phyloP scores from a whole-genome alignment of 2,888 invertebrate species.

The Amphipoea lucens region DNA sequence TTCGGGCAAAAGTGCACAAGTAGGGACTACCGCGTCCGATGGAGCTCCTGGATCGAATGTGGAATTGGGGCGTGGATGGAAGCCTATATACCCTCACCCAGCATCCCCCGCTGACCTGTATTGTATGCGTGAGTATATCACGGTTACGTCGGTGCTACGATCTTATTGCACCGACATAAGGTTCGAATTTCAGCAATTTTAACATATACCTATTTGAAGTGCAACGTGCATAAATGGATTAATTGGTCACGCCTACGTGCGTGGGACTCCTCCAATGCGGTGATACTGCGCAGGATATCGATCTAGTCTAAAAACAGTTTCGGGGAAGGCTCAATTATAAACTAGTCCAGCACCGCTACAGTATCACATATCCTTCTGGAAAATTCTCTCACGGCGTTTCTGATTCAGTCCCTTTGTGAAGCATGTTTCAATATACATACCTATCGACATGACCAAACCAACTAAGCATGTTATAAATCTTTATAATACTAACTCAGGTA shows the following conservation, averaged over 20 bases:
- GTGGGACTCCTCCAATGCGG: neutral
- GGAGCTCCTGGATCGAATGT: neutral
- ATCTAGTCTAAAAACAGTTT: neutral
- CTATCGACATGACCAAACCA: neutral
- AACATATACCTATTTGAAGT: neutral
- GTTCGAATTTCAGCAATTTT: neutral
- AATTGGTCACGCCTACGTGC: neutral
- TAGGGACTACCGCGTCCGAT: neutral
- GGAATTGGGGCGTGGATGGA: too few relatives aligned
- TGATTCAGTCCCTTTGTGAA: neutral
- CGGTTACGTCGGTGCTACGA: neutral
- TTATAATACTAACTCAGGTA: neutral
- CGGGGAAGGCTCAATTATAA: neutral
- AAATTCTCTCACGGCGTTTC: neutral
- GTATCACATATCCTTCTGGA: neutral
- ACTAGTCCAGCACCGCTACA: neutral
- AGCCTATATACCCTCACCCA: neutral
- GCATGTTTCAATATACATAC: neutral
- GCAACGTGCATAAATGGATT: neutral
- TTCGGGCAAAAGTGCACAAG: neutral
- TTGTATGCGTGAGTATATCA: too few relatives aligned
- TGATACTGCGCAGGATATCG: conserved; percentile 2
- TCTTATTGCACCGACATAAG: neutral
- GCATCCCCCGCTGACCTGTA: neutral
- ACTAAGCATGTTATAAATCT: neutral